Base-by-base conservation (phyloP, 2,113 vertebrate species). In the Galemys pyrenaicus region DNA sequence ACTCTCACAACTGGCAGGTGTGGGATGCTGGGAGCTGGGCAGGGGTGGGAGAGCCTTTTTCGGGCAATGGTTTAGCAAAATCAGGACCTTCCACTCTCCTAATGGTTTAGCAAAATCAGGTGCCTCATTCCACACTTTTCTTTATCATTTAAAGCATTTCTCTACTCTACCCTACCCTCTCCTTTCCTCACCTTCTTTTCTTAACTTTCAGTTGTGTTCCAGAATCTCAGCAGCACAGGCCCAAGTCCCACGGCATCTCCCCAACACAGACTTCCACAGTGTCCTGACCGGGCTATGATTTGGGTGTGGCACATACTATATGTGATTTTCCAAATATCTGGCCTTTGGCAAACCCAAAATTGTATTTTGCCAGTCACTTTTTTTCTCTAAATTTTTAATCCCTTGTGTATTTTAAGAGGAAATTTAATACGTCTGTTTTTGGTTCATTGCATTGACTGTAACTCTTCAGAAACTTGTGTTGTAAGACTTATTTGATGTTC, bases 401-500 rank as follows among this genome's bases (percentile, higher is more conserved):
- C 68, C n/a, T 87, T 81, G 68, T 84, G 70, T 92, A 87, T 97
- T 94, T 93, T 88, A 90, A 92, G 65, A 96, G 94, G 85, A 96
- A 94, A 95, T 96, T 88, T 92, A 94, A 95, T 96, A 84, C 51
- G 64, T 68, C 65, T 96, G 87, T 91, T 96, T 93, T 82, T 92
- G 62, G 51, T 94, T 96, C 80, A 68, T 88, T 93, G 79, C 46
- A 93, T 96, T 95, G 95, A 88, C 46, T 96, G 77, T 85, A 97
- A 97, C 58, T 97, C 81, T 73, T 94, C 22, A 64, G 92, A 96
- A 92, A 44, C 46, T 92, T 87, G 87, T 96, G 81, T 95, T 95
- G 58, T 93, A 90, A 95, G 92, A 91, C n/a, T 88, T 92, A 95
- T 89, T 96, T 97, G 95, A 95, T 94, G 94, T 96, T 93, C 35